Evolutionary conservation across 2,888 invertebrate genomes (phyloP).

Genomic region (Orthonevra nobilis): DNA sequence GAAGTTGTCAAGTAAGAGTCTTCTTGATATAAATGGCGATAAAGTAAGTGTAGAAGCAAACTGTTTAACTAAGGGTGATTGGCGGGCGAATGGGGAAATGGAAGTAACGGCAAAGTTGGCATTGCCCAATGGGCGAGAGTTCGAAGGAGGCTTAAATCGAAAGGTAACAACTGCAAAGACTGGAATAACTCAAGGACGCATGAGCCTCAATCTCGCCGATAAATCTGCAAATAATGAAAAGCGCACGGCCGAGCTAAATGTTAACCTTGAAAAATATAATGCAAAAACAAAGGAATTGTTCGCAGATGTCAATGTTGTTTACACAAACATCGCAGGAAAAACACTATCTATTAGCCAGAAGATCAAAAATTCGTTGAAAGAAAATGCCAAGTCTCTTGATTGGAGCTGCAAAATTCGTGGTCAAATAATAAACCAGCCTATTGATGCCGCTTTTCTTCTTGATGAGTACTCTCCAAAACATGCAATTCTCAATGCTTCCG

Average conservation of each 20-base stretch:
- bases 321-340: conserved; percentile 81
- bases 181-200: conserved; percentile 80
- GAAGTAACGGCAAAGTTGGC: conserved; percentile 73
- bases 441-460: conserved; percentile 75
- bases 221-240: conserved; percentile 72
- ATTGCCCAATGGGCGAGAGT: conserved; percentile 76
- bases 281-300: conserved; percentile 79
- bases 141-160: conserved; percentile 77
- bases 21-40: conserved; percentile 80
- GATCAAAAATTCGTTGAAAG: conserved; percentile 78
- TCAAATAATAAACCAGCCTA: conserved; percentile 75
- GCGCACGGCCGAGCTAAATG: conserved; percentile 79
- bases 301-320: conserved; percentile 77
- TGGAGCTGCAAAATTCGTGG: conserved; percentile 73
- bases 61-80: conserved; percentile 74
- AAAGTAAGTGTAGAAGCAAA: conserved; percentile 79
- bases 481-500: conserved; percentile 80
- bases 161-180: conserved; percentile 79
- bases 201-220: conserved; percentile 81
- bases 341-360: conserved; percentile 78
- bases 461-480: conserved; percentile 74
- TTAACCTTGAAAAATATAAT: conserved; percentile 79
- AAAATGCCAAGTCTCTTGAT: conserved; percentile 74
- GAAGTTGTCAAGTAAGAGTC: conserved; percentile 84
- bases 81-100: conserved; percentile 75